These are phyloP conservation scores for Serilophus lunatus DNA, from an alignment of 2,113 vertebrate genomes.

Conservation along the genomic window DNA sequence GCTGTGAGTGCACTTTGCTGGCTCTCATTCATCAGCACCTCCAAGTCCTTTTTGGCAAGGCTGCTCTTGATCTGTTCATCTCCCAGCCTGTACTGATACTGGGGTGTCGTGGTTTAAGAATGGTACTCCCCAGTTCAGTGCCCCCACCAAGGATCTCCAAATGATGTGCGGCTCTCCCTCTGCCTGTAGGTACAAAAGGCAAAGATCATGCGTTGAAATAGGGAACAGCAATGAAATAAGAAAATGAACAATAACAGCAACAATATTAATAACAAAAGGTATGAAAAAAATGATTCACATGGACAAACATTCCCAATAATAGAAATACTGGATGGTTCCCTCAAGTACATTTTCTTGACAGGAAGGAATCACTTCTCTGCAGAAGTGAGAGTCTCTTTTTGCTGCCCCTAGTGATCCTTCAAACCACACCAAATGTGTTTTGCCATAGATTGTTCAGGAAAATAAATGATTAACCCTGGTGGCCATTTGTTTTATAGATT, in stretches of 20 bases:
- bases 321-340: background rate
- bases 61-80: background rate
- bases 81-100: background rate
- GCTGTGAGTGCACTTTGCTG: background rate
- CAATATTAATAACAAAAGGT: background rate
- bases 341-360: background rate
- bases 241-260: background rate
- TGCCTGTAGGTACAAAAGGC: background rate
- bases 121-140: background rate
- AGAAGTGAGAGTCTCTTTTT: background rate
- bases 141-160: background rate
- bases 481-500: background rate
- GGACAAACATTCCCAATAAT: background rate
- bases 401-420: background rate
- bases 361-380: background rate
- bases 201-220: background rate
- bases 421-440: background rate
- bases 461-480: background rate
- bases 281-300: background rate
- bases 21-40: background rate
- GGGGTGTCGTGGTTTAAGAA: background rate
- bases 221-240: background rate
- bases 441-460: background rate
- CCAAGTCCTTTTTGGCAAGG: background rate
- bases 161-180: background rate